Conservation (phyloP, 2,113 vertebrate genomes). For the Hemichromis elongatus region DNA sequence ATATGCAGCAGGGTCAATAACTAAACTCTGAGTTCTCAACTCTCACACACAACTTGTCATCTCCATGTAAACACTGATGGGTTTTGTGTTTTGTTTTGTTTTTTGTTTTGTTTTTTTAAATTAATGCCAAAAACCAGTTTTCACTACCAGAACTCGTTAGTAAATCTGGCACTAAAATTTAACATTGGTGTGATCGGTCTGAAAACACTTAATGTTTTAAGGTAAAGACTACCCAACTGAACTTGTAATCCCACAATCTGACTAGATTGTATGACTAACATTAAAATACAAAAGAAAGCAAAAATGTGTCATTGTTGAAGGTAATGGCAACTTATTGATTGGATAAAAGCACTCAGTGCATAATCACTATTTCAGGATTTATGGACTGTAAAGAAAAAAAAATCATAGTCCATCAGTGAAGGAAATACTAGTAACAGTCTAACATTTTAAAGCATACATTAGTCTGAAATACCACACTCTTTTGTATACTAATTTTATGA, state of each 20-base stretch:
- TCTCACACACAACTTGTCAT: not conserved
- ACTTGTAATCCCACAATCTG: not conserved
- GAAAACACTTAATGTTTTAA: not conserved
- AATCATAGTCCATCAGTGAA: not conserved
- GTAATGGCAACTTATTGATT: not conserved
- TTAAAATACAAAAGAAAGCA: not conserved
- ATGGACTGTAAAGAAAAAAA: not conserved
- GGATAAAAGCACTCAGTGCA: not conserved
- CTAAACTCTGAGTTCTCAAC: not conserved
- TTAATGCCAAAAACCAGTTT: not conserved
- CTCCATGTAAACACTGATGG: not conserved
- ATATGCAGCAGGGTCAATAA: not conserved
- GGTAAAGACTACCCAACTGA: not conserved
- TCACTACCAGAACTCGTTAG: not conserved
- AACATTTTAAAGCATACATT: not conserved
- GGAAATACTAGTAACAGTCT: not conserved
- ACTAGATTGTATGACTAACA: not conserved
- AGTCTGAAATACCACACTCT: not conserved
- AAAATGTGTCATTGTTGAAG: not conserved
- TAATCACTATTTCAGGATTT: not conserved
- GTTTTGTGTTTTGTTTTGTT: too few species aligned
- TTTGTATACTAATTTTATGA: not conserved
- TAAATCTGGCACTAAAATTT: not conserved
- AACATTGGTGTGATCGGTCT: not conserved
- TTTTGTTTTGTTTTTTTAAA: too few species aligned